Percentiles rank a stretch among this genome's conserved stretches.
These are phyloP conservation scores for Pycnonotus jocosus DNA, from an alignment of 2,113 vertebrate species.

Conservation along the genomic window DNA sequence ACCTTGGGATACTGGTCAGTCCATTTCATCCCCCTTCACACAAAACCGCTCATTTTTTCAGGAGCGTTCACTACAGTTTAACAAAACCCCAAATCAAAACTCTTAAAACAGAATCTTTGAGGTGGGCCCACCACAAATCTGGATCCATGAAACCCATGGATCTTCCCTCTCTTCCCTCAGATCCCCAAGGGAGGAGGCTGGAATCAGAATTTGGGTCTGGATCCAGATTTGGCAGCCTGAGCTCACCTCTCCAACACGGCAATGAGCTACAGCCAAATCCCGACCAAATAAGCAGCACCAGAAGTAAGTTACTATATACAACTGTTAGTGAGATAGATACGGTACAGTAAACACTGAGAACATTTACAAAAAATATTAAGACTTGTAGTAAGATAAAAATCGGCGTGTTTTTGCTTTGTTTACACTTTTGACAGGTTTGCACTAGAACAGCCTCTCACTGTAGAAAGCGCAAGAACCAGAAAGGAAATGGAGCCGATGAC, in stretches of 20 bases:
- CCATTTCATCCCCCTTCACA: background rate
- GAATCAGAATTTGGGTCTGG: background rate
- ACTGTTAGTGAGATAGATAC: conserved; percentile 75
- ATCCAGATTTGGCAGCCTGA: background rate
- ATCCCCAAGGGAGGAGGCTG: background rate
- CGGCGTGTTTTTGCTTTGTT: background rate
- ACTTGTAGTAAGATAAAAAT: conserved; percentile 73
- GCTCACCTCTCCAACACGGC: background rate
- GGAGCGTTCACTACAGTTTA: background rate
- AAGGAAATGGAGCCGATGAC: background rate
- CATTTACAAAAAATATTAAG: conserved; percentile 78
- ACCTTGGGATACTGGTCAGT: background rate
- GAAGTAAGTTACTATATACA: conserved; percentile 82
- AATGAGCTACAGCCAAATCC: conserved; percentile 62
- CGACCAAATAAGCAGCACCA: conserved; percentile 71
- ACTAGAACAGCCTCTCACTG: conserved; percentile 67
- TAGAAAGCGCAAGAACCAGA: background rate
- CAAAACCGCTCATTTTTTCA: background rate
- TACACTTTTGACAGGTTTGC: conserved; percentile 59
- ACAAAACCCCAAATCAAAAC: conserved; percentile 19
- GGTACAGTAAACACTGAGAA: conserved; percentile 84
- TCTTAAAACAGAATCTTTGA: conserved; percentile 8
- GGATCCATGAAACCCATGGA: background rate
- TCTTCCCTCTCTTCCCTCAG: background rate
- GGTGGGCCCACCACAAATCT: background rate